Evolutionary conservation across 2,113 vertebrate genomes (phyloP).

Genomic region (Passer domesticus): DNA sequence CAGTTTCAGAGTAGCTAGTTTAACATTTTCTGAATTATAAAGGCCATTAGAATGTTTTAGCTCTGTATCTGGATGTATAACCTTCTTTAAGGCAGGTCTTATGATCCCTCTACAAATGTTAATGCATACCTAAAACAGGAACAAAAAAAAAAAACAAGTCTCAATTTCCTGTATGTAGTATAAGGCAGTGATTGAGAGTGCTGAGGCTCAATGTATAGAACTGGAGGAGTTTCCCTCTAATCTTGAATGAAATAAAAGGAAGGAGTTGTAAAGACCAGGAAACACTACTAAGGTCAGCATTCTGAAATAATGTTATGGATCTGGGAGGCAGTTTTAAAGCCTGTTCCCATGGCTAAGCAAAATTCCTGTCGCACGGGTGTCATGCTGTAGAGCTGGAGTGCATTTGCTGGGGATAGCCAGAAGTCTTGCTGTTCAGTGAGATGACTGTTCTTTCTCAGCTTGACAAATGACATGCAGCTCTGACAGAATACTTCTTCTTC

Average conservation of each 20-base stretch:
- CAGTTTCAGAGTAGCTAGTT: background rate
- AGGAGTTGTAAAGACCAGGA: background rate
- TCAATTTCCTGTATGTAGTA: background rate
- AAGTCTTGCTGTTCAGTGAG: slow-evolving; percentile 11
- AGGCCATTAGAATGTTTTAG: background rate
- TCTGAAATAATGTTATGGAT: slow-evolving; percentile 1
- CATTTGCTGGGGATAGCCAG: slow-evolving; percentile 24
- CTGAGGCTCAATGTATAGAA: background rate
- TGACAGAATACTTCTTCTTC: slow-evolving; percentile 41
- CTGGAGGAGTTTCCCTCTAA: background rate
- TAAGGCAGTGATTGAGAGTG: background rate
- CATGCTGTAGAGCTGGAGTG: slow-evolving; percentile 1
- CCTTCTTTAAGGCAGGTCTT: background rate
- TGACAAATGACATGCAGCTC: slow-evolving; percentile 50
- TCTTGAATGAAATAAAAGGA: background rate
- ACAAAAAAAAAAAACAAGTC: rapidly evolving
- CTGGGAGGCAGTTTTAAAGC: slow-evolving; percentile 25
- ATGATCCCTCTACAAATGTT: background rate
- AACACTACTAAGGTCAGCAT: background rate
- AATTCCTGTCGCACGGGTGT: slow-evolving; percentile 49
- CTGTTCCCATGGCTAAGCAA: slow-evolving; percentile 51
- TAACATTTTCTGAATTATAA: background rate
- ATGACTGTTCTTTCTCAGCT: slow-evolving; percentile 49
- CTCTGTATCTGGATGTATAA: background rate
- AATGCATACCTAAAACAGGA: background rate